These are phyloP conservation scores for Tryphoninae sp. DNA, from an alignment of 2,888 invertebrate genomes.

Conservation along the genomic window DNA sequence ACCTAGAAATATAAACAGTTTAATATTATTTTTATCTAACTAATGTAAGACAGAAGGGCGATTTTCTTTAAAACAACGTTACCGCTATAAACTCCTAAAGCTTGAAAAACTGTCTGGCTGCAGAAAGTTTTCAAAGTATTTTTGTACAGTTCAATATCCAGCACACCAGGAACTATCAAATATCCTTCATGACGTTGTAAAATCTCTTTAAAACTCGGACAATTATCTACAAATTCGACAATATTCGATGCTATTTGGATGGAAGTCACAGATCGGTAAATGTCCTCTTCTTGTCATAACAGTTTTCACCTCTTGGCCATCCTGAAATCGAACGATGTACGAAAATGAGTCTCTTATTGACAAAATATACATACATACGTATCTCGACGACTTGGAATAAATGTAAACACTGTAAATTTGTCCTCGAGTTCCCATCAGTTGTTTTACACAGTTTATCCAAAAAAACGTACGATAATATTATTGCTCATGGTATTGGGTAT, in stretches of 20 bases:
- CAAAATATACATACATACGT: neutral
- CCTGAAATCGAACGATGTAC: too few relatives aligned
- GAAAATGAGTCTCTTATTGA: too few relatives aligned
- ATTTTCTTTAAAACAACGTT: too few relatives aligned
- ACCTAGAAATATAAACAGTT: too few relatives aligned
- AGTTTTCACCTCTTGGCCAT: conserved; percentile 16
- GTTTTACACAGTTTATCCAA: neutral
- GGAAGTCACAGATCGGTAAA: neutral
- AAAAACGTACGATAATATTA: conserved; percentile 19
- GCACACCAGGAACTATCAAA: neutral
- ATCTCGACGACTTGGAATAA: neutral
- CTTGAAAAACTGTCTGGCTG: too few relatives aligned
- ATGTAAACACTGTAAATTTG: neutral
- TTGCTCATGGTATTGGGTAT: neutral
- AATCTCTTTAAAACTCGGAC: conserved; percentile 23
- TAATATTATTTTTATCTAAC: too few relatives aligned
- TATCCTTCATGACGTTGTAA: neutral
- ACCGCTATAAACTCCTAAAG: too few relatives aligned
- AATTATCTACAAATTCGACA: neutral
- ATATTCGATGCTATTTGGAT: conserved; percentile 4
- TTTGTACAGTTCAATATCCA: neutral
- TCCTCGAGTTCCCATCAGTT: neutral
- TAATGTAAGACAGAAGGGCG: too few relatives aligned
- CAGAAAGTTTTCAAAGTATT: too few relatives aligned
- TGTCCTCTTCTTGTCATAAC: neutral